phyloP scores from a whole-genome alignment of 2,797 vertebrate species.

The Phaenicophaeus curvirostris region DNA sequence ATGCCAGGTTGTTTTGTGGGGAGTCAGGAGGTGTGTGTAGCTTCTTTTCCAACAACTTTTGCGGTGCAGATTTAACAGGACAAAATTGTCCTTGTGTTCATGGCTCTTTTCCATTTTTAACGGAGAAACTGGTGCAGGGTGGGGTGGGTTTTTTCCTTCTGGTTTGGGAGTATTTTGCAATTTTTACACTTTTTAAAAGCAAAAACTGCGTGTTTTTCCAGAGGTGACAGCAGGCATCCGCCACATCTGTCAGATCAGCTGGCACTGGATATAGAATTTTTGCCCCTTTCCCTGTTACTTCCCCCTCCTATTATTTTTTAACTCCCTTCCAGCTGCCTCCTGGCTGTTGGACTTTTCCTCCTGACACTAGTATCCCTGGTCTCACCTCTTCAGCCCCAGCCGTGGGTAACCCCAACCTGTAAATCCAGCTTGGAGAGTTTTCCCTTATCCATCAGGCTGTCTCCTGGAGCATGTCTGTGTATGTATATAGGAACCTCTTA shows the following conservation, averaged over 20 bases:
- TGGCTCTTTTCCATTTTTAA: not conserved
- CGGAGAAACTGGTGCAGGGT: not conserved
- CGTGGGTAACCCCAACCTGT: not conserved
- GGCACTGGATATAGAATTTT: not conserved
- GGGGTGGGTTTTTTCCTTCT: not conserved
- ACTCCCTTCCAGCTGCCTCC: not conserved
- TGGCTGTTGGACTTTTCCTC: not conserved
- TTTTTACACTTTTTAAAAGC: not conserved
- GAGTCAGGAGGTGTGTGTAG: fast-evolving
- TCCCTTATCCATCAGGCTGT: not conserved
- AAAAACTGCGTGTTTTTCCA: not conserved
- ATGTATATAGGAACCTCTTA: constrained; percentile 24
- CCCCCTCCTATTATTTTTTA: not conserved
- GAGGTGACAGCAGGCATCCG: not conserved
- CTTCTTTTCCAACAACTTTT: not conserved
- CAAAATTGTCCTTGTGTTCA: not conserved
- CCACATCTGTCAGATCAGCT: fast-evolving
- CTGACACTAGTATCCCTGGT: fast-evolving
- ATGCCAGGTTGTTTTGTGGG: not conserved
- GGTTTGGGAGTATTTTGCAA: not conserved
- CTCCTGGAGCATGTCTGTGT: not conserved
- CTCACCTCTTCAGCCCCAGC: not conserved
- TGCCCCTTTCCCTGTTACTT: not conserved
- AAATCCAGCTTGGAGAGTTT: not conserved
- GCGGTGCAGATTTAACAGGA: not conserved